Conservation (phyloP, 2,113 vertebrate species). For the Thunnus thynnus region DNA sequence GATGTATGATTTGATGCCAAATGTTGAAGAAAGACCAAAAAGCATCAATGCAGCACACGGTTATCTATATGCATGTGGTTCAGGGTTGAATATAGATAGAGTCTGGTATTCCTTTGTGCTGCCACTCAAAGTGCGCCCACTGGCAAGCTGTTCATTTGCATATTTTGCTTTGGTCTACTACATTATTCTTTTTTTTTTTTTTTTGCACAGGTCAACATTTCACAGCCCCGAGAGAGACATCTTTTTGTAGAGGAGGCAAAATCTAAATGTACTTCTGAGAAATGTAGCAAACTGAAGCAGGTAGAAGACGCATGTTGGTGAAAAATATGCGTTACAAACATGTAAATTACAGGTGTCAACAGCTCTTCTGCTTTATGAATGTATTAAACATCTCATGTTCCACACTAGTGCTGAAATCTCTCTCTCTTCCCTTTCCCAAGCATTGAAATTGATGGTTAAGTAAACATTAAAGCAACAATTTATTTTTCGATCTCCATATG, state of each 20-base stretch:
- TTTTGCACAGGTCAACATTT: constrained; percentile 31
- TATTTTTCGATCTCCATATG: constrained; percentile 37
- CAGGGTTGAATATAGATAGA: constrained; percentile 19
- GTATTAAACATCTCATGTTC: not conserved
- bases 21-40: constrained; percentile 20
- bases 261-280: constrained; percentile 26
- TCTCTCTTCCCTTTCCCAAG: not conserved
- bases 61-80: constrained; percentile 27
- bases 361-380: not conserved
- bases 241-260: constrained; percentile 29
- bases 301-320: not conserved
- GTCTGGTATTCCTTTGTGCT: constrained; percentile 21
- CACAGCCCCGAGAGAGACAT: not conserved
- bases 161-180: constrained; percentile 34
- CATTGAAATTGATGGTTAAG: not conserved
- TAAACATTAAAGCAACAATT: constrained; percentile 19
- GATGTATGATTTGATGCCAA: constrained; percentile 39
- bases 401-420: not conserved
- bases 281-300: constrained; percentile 1
- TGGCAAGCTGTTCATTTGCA: constrained; percentile 34
- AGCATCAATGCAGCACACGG: not conserved
- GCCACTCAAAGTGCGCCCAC: constrained; percentile 38
- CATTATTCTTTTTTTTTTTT: not conserved
- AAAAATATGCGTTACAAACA: not conserved
- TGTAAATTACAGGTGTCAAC: constrained; percentile 9